Conservation (phyloP, 2,113 vertebrate genomes). For the Rana temporaria region DNA sequence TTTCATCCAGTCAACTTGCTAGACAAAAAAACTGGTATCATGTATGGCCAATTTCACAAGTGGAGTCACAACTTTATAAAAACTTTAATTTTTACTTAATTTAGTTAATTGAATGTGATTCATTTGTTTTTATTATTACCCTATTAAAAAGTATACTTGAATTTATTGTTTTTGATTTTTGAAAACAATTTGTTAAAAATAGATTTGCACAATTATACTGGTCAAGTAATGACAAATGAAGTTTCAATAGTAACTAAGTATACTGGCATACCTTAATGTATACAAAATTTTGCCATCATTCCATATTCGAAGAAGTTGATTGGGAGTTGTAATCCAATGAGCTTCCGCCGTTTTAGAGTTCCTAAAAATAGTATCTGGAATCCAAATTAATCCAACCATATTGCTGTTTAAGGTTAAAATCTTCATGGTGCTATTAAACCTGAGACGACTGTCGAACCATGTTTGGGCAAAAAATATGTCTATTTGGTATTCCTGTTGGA, state of each 20-base stretch:
- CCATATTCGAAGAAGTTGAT: constrained; percentile 78
- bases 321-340: constrained; percentile 75
- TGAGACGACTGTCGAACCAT: constrained; percentile 79
- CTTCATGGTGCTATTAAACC: constrained; percentile 75
- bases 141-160: too few relatives aligned
- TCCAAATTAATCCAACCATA: constrained; percentile 78
- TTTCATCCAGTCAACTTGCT: too few relatives aligned
- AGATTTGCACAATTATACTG: too few relatives aligned
- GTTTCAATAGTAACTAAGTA: neutral
- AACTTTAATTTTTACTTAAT: too few relatives aligned
- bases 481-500: constrained; percentile 77
- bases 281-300: constrained; percentile 79
- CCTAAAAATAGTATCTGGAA: constrained; percentile 77
- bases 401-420: constrained; percentile 75
- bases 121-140: too few relatives aligned
- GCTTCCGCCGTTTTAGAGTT: constrained; percentile 75
- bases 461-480: constrained; percentile 80
- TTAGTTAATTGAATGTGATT: too few relatives aligned
- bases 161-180: too few relatives aligned
- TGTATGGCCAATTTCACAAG: too few relatives aligned
- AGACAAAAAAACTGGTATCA: too few relatives aligned
- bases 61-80: too few relatives aligned
- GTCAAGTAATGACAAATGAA: too few relatives aligned
- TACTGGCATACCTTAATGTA: constrained; percentile 70
- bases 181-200: too few relatives aligned